Conservation (phyloP, 2,888 invertebrate species). For the Spisula subtruncata region DNA sequence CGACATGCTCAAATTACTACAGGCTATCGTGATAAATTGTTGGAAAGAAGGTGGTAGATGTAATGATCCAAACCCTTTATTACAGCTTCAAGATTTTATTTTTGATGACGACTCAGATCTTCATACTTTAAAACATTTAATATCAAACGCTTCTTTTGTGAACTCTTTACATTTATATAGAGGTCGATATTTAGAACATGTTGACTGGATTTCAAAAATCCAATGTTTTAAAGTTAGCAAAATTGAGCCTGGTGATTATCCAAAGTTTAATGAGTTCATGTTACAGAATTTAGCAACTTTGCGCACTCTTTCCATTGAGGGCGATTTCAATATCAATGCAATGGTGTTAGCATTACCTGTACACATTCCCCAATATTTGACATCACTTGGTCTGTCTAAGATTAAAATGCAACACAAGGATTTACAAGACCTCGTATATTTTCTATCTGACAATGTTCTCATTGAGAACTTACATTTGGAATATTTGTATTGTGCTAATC, state of each 20-base stretch:
- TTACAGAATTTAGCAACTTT: not conserved
- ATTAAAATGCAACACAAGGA: not conserved
- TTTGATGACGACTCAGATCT: not conserved
- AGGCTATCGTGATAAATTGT: not conserved
- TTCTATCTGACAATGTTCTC: not conserved
- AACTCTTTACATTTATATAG: not conserved
- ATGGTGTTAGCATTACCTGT: not conserved
- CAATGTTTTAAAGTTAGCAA: not conserved
- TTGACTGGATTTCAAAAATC: not conserved
- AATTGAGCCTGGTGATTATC: not conserved
- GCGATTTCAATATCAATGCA: not conserved
- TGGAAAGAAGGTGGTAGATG: not conserved
- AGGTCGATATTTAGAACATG: not conserved
- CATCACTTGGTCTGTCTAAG: not conserved
- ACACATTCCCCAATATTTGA: not conserved
- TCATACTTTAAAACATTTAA: not conserved
- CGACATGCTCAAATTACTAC: not conserved
- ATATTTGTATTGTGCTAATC: not conserved
- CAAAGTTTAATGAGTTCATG: not conserved
- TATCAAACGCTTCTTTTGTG: not conserved
- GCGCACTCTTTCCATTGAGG: not conserved
- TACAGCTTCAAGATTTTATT: not conserved
- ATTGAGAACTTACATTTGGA: not conserved
- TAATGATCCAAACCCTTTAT: not conserved
- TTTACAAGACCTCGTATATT: not conserved